Conservation (phyloP, 1,140 invertebrate species). For the Drosophila lowei region DNA sequence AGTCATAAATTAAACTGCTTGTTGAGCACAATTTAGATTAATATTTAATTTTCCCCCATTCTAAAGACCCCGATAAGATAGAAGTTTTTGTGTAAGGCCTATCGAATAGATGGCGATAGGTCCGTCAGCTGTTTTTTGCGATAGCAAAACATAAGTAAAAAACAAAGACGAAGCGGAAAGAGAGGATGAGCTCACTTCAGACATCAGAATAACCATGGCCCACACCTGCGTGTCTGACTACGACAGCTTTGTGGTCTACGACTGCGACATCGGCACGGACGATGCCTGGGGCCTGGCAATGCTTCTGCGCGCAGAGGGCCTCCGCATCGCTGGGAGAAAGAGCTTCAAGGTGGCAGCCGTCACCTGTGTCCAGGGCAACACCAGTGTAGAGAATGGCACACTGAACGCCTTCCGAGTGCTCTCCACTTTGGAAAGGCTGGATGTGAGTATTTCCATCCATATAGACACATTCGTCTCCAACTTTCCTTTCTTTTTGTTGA, state of each 20-base stretch:
- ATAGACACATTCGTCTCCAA: background rate
- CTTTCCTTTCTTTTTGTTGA: background rate
- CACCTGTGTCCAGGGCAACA: constrained; percentile 87
- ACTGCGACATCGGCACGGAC: constrained; percentile 86
- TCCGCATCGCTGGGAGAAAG: constrained; percentile 2
- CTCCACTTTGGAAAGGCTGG: constrained; percentile 81
- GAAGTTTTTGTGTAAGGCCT: too few species aligned
- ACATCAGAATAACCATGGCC: background rate
- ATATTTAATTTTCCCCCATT: too few species aligned
- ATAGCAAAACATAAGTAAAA: too few species aligned
- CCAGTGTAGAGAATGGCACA: constrained; percentile 84
- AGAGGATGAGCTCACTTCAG: too few species aligned
- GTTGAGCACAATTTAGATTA: too few species aligned
- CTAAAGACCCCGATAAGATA: too few species aligned
- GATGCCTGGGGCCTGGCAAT: constrained; percentile 87
- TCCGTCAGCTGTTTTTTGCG: too few species aligned
- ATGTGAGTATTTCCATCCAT: constrained; percentile 84
- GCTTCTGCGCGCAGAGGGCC: constrained; percentile 84
- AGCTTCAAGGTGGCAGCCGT: constrained; percentile 85
- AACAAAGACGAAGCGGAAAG: too few species aligned
- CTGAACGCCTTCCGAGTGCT: constrained; percentile 86
- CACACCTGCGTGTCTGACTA: background rate
- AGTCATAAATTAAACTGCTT: too few species aligned
- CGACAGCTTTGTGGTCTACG: constrained; percentile 84
- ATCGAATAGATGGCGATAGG: too few species aligned